A percentile compares a stretch with the other conserved stretches of the same genome.
phyloP scores from a whole-genome alignment of 2,113 vertebrate species.

The Rhinopomastus cyanomelas region DNA sequence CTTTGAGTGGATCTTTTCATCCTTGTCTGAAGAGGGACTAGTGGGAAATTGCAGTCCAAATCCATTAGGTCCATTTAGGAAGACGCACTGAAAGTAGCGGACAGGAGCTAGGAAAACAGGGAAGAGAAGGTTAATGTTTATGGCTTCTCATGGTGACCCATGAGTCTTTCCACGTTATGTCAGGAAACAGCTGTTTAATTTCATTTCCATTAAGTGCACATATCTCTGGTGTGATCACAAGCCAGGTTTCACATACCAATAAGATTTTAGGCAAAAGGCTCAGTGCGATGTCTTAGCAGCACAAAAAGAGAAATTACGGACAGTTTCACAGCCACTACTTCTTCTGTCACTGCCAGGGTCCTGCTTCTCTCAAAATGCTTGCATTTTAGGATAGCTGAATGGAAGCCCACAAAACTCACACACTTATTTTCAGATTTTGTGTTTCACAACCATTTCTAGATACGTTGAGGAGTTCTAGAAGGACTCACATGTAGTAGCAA shows the following conservation, averaged over 20 bases:
- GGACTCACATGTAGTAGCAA: neutral
- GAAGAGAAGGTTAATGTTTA: conserved; percentile 14
- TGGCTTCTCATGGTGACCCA: neutral
- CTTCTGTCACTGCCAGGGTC: neutral
- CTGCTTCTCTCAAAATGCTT: neutral
- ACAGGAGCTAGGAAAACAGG: conserved; percentile 71
- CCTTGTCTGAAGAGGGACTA: conserved; percentile 56
- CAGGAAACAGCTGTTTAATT: neutral
- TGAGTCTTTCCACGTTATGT: neutral
- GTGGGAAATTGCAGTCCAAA: conserved; percentile 76
- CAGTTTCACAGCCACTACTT: neutral
- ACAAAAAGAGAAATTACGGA: neutral
- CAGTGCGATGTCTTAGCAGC: neutral
- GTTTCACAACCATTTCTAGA: neutral
- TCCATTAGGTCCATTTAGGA: conserved; percentile 77
- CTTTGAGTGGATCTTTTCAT: conserved; percentile 59
- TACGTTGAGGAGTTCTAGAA: neutral
- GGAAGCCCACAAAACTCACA: neutral
- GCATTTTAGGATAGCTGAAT: neutral
- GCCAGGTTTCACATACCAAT: neutral
- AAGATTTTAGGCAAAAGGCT: neutral
- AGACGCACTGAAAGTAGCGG: conserved; percentile 81
- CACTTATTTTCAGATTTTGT: neutral
- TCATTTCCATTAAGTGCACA: neutral
- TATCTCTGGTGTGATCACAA: neutral